Base-by-base conservation (phyloP, 2,888 invertebrate genomes). In the Mactromeris polynyma region DNA sequence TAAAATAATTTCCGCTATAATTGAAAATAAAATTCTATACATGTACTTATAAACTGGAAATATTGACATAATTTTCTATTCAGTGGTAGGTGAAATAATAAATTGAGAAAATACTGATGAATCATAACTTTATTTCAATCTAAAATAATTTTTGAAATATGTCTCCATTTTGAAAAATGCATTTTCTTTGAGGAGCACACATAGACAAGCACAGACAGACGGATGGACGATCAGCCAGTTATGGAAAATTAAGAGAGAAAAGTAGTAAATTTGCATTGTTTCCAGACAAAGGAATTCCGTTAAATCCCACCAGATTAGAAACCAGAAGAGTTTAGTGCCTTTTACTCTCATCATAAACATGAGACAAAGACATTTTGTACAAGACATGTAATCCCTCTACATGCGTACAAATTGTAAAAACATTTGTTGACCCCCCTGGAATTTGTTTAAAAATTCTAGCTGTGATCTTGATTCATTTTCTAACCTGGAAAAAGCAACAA, bases 351-450 rank as follows among this genome's bases (percentile, higher is more conserved):
- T 36, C 77, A 77, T 77, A 40, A 77, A 77, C n/a, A 36, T 33
- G 36, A 73, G 73, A 73, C 73, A 73, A 73, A 73, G 73, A 36
- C 73, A 33, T 73, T 11, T 73, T 9, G 33, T 19, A 33, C 33
- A 33, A 73, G 73, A 73, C 73, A 73, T 33, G 73, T 36, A 73
- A 73, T 73, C 73, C 31, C 36, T 73, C 14, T 33, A 73, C 73
- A 73, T 73, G 73, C 73, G 7, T 73, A 77, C 84, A 84, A 84
- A 84, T 78, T 84, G 58, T 78, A 84, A 84, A 84, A 84, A 78
- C 84, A 84, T 84, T 84, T 79, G 73, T 77, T 84, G 79, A 54
- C 84, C 84, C 79, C 83, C 84, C 84, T 84, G 84, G 84, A 42
- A 84, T 84, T 73, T 84, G 84, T 84, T 78, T 84, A 54, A 84